Evolutionary conservation across 1,140 invertebrate genomes (phyloP), one percentile per base, ranked within the genome.

Genomic region (Coboldia fuscipes): DNA sequence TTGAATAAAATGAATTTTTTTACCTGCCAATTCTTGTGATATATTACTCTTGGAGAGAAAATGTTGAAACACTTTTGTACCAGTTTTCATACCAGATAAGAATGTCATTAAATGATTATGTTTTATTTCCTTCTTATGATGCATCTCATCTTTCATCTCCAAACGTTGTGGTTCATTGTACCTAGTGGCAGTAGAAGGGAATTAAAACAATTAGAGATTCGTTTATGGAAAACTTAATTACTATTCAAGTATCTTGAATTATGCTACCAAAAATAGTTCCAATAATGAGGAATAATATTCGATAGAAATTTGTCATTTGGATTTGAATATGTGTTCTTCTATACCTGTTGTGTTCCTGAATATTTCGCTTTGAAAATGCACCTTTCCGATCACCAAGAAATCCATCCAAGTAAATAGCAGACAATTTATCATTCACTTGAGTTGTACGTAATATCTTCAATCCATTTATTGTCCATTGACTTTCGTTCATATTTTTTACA

Each of bases 31-130:
- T 34, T 61, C 51, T 38, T 59, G 53, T 23, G 65, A 65, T 9
- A 71, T 61, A 47, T 69, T 68, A 22, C 65, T 65, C 41, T 63
- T 58, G 4, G 59, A 59, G 29, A 71, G 52, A 39, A 70, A 68
- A 44, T 68, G 65, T 37, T 68, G 64, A 46, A 71, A 71, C n/a
- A 70, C 67, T 38, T 66, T 58, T 22, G 66, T 67, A 21, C 67
- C 66, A 21, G 60, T 64, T 45, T 68, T 67, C 37, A 70, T 58
- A 44, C 63, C 64, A 36, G 56, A 61, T 37, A 70, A 42, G 35
- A 69, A 66, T 39, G 67, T 63, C 45, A 62, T 60, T 41, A 69
- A 55, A 40, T 63, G 63, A 38, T 65, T 65, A 20, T 65, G 48
- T 44, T 67, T 68, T 22, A 54, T 56, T 35, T 54, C 52, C 39